Evolutionary conservation across 64 coral and sea anemone genomes (phyloP).

Genomic region (Astreopora myriophthalma): DNA sequence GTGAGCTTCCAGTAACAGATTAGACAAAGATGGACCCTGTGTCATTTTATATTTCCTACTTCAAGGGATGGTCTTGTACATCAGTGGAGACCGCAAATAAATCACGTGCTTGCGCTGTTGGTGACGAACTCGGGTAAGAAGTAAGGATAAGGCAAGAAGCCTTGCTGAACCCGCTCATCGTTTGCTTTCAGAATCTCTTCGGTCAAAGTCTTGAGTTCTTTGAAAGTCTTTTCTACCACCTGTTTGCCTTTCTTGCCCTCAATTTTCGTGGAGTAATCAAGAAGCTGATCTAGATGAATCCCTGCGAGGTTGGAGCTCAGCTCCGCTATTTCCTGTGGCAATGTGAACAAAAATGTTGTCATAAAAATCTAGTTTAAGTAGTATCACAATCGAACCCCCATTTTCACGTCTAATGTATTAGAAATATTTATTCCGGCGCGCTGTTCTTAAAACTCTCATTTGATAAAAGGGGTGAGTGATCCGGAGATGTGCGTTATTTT

Average conservation of each 20-base stretch:
- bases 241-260: constrained; percentile 73
- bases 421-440: too few species aligned
- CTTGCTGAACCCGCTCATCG: constrained; percentile 57
- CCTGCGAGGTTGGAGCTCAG: constrained; percentile 86
- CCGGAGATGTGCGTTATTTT: too few species aligned
- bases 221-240: constrained; percentile 64
- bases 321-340: constrained; percentile 84
- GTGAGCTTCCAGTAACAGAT: too few species aligned
- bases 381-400: too few species aligned
- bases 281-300: constrained; percentile 88
- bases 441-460: too few species aligned
- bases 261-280: constrained; percentile 83
- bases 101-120: constrained; percentile 90
- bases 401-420: too few species aligned
- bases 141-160: constrained; percentile 90
- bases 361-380: too few species aligned
- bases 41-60: not conserved
- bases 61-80: not conserved
- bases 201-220: constrained; percentile 60
- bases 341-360: not conserved
- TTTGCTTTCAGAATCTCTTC: constrained; percentile 76
- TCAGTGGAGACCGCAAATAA: too few species aligned
- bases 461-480: too few species aligned
- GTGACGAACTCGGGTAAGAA: constrained; percentile 85
- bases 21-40: too few species aligned